Evolutionary conservation across 2,797 vertebrate species (phyloP).

Genomic region (Propithecus perrieri): DNA sequence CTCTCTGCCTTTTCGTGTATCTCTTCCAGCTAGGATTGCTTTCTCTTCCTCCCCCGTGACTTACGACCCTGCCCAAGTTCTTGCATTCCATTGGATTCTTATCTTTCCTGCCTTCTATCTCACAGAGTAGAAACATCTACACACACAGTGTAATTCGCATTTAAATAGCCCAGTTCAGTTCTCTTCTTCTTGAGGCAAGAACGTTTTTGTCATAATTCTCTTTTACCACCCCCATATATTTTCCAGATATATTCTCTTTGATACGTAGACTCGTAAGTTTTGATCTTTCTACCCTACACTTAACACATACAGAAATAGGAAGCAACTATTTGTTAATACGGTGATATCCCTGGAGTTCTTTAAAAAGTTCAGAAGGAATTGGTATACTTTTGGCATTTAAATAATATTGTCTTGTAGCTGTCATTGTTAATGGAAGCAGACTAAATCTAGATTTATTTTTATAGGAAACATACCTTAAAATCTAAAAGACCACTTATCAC

Average conservation of each 20-base stretch:
- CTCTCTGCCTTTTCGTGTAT: not conserved
- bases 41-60: not conserved
- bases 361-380: not conserved
- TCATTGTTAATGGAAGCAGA: not conserved
- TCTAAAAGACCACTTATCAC: not conserved
- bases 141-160: not conserved
- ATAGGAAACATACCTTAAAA: not conserved
- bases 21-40: not conserved
- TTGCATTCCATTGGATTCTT: not conserved
- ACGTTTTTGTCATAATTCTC: not conserved
- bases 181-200: not conserved
- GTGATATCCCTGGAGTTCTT: not conserved
- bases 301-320: not conserved
- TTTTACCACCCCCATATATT: not conserved
- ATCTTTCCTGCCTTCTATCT: not conserved
- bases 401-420: not conserved
- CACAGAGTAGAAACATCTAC: not conserved
- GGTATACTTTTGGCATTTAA: not conserved
- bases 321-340: not conserved
- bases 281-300: not conserved
- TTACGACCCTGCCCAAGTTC: not conserved
- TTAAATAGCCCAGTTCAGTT: not conserved
- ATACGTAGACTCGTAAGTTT: not conserved
- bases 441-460: constrained; percentile 19
- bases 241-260: not conserved